A percentile compares a stretch with the other conserved stretches of the same genome.
phyloP scores from a whole-genome alignment of 1,140 invertebrate genomes.

The Drosophila sulfurigaster region DNA sequence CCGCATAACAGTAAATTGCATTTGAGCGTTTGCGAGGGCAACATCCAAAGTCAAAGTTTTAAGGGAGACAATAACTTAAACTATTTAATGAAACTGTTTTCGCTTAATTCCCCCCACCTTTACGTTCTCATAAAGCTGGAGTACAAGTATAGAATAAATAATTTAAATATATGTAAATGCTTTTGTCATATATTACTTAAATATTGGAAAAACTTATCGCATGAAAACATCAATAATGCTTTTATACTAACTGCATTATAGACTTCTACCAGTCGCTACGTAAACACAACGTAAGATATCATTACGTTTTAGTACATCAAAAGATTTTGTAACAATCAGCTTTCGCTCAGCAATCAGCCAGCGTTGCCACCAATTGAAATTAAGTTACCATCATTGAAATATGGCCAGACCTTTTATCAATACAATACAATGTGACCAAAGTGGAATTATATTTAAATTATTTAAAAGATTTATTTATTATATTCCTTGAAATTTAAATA shows the following conservation, averaged over 20 bases:
- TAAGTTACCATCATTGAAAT: not conserved
- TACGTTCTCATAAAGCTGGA: no score
- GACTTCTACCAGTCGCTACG: not conserved
- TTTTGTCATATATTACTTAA: no score
- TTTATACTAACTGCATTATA: not conserved
- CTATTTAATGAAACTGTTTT: not conserved
- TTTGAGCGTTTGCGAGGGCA: not conserved
- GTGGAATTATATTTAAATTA: not conserved
- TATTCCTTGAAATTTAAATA: no score
- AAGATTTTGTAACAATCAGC: constrained; percentile 11
- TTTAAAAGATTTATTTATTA: not conserved
- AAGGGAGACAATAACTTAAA: not conserved
- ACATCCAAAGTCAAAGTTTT: not conserved
- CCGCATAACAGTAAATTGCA: constrained; percentile 39
- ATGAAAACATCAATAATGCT: not conserved
- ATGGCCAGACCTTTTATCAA: not conserved
- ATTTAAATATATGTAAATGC: not conserved
- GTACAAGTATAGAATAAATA: not conserved
- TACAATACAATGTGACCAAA: constrained; percentile 8
- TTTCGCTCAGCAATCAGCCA: not conserved
- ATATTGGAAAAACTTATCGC: no score
- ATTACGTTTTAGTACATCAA: constrained; percentile 33
- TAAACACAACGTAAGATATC: constrained; percentile 15
- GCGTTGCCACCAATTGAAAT: constrained; percentile 6
- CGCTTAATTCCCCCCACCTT: not conserved